These are phyloP conservation scores for Callyntrura sp. DNA, from an alignment of 2,888 invertebrate species.

Conservation along the genomic window DNA sequence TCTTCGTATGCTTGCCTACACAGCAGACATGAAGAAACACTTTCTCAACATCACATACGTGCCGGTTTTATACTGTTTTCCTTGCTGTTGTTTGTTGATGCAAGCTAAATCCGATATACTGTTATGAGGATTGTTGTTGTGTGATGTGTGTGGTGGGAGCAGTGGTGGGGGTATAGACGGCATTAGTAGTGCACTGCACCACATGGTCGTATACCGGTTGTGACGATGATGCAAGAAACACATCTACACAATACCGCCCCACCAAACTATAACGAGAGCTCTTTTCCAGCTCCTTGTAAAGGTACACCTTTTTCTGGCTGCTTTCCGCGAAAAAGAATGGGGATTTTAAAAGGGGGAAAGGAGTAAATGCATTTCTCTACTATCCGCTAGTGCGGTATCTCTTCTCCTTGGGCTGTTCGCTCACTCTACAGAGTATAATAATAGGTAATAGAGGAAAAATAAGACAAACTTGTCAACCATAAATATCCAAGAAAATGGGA, in stretches of 20 bases:
- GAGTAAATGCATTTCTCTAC: background rate
- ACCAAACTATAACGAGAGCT: background rate
- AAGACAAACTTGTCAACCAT: constrained; percentile 79
- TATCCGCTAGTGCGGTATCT: background rate
- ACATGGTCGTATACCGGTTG: background rate
- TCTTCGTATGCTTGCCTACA: background rate
- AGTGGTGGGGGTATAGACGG: background rate
- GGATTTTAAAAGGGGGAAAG: background rate
- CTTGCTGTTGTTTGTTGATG: constrained; percentile 47
- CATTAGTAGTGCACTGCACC: constrained; percentile 1
- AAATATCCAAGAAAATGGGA: constrained; percentile 78
- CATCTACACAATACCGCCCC: background rate
- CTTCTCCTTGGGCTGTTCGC: background rate
- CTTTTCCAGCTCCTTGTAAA: background rate
- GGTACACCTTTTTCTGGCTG: background rate
- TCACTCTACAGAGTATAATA: constrained; percentile 46
- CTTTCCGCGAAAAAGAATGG: background rate
- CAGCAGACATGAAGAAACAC: constrained; percentile 43
- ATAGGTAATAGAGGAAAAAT: constrained; percentile 57
- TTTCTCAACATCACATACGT: background rate
- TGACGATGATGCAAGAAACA: constrained; percentile 1
- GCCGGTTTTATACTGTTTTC: background rate
- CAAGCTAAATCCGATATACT: constrained; percentile 42
- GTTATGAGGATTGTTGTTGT: constrained; percentile 34
- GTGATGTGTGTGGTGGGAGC: background rate